Percentiles rank a stretch among this genome's conserved stretches.
Conservation (phyloP, 1,140 invertebrate species). For the Drosophila sucinea region DNA sequence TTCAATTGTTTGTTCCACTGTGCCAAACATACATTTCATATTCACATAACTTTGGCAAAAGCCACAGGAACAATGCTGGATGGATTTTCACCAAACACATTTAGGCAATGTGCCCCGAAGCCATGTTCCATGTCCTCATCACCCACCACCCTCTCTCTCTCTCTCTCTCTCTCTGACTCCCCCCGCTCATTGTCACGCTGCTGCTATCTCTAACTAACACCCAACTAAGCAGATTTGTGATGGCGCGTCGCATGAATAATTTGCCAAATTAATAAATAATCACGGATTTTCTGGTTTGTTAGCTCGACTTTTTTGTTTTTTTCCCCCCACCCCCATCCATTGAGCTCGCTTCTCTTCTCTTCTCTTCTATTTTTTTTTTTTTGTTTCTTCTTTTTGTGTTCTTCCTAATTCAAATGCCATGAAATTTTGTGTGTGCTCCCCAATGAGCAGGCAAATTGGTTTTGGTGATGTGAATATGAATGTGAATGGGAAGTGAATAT, state of each 20-base stretch:
- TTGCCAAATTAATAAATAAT: constrained; percentile 80
- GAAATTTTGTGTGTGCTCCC: constrained; percentile 11
- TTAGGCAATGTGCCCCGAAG: constrained; percentile 26
- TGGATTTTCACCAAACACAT: constrained; percentile 17
- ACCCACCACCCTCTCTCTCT: background rate
- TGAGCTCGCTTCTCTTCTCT: no score
- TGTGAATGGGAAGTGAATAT: constrained; percentile 11
- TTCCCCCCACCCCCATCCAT: no score
- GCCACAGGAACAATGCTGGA: constrained; percentile 34
- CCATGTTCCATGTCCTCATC: constrained; percentile 23
- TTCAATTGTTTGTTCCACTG: background rate
- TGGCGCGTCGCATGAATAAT: constrained; percentile 72
- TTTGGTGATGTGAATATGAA: constrained; percentile 18
- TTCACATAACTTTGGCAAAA: constrained; percentile 26
- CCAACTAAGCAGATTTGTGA: constrained; percentile 67
- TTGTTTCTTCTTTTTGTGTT: background rate
- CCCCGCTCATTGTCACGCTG: background rate
- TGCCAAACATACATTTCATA: background rate
- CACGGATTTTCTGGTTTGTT: constrained; percentile 77
- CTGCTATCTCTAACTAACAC: constrained; percentile 42
- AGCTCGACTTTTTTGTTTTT: constrained; percentile 50
- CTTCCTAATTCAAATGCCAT: constrained; percentile 4
- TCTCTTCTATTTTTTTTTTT: background rate
- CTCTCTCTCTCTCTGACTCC: background rate
- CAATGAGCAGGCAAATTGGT: constrained; percentile 19